Evolutionary conservation across 35 echinoderm and acorn worm genomes (phyloP), one percentile per base, ranked within the genome.

Genomic region (Stichopus chloronotus): DNA sequence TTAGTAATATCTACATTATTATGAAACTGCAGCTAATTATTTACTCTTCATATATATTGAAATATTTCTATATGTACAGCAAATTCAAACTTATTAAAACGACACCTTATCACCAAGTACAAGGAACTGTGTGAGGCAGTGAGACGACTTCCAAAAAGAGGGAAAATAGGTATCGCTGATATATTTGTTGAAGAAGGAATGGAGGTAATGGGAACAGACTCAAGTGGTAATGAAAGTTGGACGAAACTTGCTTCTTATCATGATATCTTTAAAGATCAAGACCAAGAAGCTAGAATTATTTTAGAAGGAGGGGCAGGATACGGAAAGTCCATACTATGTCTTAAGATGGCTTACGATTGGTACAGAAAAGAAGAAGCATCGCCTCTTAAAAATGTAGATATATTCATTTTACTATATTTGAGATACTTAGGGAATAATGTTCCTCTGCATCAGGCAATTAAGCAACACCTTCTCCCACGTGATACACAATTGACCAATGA

Each of bases 321-420:
- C 24, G 80, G 30, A 83, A 83, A 83, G 8, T 83, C 80, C 24
- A 55, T 83, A 14, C 8, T 83, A n/a, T 83, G 80, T 57, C 80
- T 83, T 8, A 83, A 83, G 55, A 83, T 83, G 80, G 80, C 80
- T n/a, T 57, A 83, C 43, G 80, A 83, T 83, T 83, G 80, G 80
- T 83, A 83, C 80, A 83, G 6, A 14, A 83, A 83, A 30, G 52
- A 83, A 6, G 11, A 53, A 83, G 11, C 80, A 14, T 83, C 80
- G 13, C 80, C 80, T 7, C 24, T 83, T 9, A 25, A 83, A 83
- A n/a, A 83, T 57, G 25, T 83, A 8, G 80, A 83, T n/a, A 83
- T 83, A 3, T 83, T 83, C 25, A 83, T 83, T 57, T 57, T 83
- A 30, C 55, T 83, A 8, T 83, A 83, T n/a, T 43, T 83, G 80